Conservation (phyloP, 2,113 vertebrate genomes). For the Syngnathus typhle region DNA sequence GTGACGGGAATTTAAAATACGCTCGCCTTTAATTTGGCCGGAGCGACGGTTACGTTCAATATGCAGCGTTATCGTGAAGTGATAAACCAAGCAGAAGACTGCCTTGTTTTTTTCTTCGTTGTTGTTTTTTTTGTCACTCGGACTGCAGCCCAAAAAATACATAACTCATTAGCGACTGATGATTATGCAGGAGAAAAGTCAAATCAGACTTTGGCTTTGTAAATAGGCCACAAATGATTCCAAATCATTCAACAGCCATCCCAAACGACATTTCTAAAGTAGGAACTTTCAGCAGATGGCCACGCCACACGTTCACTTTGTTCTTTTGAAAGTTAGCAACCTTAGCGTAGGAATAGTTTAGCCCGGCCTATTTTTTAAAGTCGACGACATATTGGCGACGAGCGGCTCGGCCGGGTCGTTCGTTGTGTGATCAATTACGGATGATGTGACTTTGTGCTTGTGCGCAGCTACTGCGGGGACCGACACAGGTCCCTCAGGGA, state of each 20-base stretch:
- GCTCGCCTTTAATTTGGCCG: conserved; percentile 20
- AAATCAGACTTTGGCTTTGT: neutral
- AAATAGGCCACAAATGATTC: neutral
- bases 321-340: neutral
- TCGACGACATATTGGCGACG: too few species aligned
- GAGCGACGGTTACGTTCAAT: conserved; percentile 1
- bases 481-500: too few species aligned
- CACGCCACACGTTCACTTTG: neutral
- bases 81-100: conserved; percentile 4
- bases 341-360: neutral
- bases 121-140: neutral
- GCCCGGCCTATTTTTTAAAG: too few species aligned
- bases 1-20: conserved; percentile 19
- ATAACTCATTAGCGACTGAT: neutral
- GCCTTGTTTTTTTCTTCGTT: neutral
- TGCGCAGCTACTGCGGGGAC: too few species aligned
- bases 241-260: neutral
- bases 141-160: neutral
- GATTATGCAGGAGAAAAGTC: neutral
- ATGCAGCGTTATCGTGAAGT: conserved; percentile 5
- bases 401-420: too few species aligned
- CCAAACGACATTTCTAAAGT: neutral
- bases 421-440: too few species aligned
- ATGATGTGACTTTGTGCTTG: too few species aligned
- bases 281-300: neutral